Evolutionary conservation across 35 echinoderm and acorn worm genomes (phyloP).

Genomic region (Ptychodera flava): DNA sequence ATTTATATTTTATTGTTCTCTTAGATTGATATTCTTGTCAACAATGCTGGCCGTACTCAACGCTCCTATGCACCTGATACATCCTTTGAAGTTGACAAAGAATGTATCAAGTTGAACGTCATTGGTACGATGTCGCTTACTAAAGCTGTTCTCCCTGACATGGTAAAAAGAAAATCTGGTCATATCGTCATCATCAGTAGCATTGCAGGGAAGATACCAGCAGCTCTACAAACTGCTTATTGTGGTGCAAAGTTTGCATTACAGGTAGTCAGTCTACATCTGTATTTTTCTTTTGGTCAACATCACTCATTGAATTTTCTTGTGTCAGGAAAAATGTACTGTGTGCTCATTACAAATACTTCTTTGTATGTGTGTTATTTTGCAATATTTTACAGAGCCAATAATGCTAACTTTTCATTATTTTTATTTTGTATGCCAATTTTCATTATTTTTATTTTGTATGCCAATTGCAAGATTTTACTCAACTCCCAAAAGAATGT

Average conservation of each 20-base stretch:
- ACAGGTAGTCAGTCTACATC: too few species aligned
- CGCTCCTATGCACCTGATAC: slow-evolving; percentile 42
- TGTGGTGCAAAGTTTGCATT: slow-evolving; percentile 72
- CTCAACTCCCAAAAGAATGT: too few species aligned
- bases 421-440: too few species aligned
- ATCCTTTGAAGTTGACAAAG: slow-evolving; percentile 53
- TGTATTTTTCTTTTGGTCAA: too few species aligned
- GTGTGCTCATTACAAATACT: too few species aligned
- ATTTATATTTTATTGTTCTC: slow-evolving; percentile 7
- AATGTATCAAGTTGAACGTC: slow-evolving; percentile 54
- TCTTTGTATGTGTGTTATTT: too few species aligned
- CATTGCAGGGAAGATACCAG: slow-evolving; percentile 49
- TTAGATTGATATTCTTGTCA: slow-evolving; percentile 79
- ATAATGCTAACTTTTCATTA: too few species aligned
- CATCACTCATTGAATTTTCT: too few species aligned
- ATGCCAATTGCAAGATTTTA: too few species aligned
- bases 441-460: too few species aligned
- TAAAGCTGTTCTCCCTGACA: slow-evolving; percentile 69
- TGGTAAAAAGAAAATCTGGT: slow-evolving; percentile 39
- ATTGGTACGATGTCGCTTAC: slow-evolving; percentile 69
- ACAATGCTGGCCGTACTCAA: slow-evolving; percentile 75
- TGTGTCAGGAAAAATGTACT: too few species aligned
- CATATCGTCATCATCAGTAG: slow-evolving; percentile 90
- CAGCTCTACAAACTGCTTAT: slow-evolving; percentile 43
- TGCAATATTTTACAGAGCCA: too few species aligned